Conservation (phyloP, 2,888 invertebrate species). For the Stratiomys singularior region DNA sequence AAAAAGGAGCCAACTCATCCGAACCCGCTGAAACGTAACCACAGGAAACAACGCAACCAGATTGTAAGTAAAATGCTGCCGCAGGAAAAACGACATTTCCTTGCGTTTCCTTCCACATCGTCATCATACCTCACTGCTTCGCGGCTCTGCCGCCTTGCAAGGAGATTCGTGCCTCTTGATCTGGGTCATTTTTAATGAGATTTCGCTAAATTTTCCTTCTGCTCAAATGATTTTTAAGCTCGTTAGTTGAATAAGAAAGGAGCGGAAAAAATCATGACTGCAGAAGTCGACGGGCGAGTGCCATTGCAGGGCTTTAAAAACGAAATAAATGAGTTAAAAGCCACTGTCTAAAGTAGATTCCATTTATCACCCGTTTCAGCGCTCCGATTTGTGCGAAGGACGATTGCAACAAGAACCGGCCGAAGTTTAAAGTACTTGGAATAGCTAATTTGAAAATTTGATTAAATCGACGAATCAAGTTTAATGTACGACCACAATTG, state of each 20-base stretch:
- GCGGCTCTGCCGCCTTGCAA: neutral
- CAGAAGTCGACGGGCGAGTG: neutral
- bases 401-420: neutral
- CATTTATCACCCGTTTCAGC: conserved; percentile 30
- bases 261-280: neutral
- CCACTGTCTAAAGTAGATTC: conserved; percentile 18
- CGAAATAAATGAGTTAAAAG: conserved; percentile 2
- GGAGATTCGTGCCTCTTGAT: conserved; percentile 37
- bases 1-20: conserved; percentile 11
- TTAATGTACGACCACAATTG: conserved; percentile 25
- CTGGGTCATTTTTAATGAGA: conserved; percentile 54
- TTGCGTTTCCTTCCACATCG: conserved; percentile 22
- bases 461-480: conserved; percentile 37
- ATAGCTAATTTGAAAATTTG: conserved; percentile 33
- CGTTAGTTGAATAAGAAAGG: conserved; percentile 16
- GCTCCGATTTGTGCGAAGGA: neutral
- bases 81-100: conserved; percentile 34
- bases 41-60: conserved; percentile 14
- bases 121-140: neutral
- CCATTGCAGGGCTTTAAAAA: neutral
- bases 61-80: conserved; percentile 15
- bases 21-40: neutral
- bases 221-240: conserved; percentile 51
- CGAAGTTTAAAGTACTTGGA: conserved; percentile 12
- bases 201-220: conserved; percentile 53